These are phyloP conservation scores for Anniella stebbinsi DNA, from an alignment of 2,797 vertebrate genomes.

Conservation along the genomic window DNA sequence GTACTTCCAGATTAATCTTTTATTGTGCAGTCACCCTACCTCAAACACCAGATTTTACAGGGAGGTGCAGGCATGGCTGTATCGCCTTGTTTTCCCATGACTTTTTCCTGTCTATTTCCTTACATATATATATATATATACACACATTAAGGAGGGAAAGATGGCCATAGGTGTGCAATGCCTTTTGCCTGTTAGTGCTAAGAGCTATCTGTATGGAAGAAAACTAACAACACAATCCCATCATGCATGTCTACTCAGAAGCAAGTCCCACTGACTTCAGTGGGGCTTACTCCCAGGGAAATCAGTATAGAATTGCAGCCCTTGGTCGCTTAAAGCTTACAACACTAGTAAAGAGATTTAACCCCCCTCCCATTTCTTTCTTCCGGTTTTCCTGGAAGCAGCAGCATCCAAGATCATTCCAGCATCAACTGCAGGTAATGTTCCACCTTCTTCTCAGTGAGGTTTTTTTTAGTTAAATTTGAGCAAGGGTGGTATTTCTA, in stretches of 20 bases:
- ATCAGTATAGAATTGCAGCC: background rate
- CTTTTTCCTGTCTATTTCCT: too few relatives aligned
- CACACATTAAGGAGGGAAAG: background rate
- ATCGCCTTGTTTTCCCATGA: too few relatives aligned
- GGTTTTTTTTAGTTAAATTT: background rate
- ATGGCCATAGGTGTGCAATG: too few relatives aligned
- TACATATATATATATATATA: too few relatives aligned
- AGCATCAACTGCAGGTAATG: conserved; percentile 25
- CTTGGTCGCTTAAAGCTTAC: background rate
- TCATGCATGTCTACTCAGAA: too few relatives aligned
- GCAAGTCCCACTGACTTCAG: too few relatives aligned
- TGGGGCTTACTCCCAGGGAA: background rate
- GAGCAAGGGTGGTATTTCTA: background rate
- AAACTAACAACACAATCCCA: too few relatives aligned
- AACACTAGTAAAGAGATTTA: background rate
- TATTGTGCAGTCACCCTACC: background rate
- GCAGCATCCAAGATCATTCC: background rate
- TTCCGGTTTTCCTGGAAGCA: background rate
- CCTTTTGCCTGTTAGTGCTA: background rate
- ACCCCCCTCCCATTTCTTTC: background rate
- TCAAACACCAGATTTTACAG: background rate
- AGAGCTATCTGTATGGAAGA: background rate
- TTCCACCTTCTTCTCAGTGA: too few relatives aligned
- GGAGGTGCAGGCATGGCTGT: background rate
- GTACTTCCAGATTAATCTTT: background rate